Conservation (phyloP, 2,797 vertebrate species). For the Simalia tracyae region DNA sequence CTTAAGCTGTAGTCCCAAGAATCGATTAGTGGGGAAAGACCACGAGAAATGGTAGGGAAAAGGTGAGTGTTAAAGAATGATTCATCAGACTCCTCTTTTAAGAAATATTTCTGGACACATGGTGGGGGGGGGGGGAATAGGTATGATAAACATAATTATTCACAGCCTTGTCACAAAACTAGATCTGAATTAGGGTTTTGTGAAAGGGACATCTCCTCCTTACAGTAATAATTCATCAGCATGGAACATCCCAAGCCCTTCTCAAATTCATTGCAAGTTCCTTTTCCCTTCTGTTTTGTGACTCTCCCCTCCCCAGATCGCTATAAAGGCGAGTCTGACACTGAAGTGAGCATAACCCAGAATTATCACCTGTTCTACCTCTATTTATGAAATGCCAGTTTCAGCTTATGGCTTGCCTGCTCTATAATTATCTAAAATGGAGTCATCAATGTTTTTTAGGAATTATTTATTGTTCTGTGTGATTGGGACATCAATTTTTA, state of each 20-base stretch:
- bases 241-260: background rate
- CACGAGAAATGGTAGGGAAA: conserved; percentile 71
- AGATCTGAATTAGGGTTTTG: background rate
- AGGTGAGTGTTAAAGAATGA: conserved; percentile 54
- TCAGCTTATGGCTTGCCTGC: background rate
- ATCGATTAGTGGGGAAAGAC: conserved; percentile 76
- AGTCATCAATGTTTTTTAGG: background rate
- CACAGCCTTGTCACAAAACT: background rate
- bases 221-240: background rate
- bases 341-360: background rate
- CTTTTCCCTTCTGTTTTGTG: background rate
- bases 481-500: background rate
- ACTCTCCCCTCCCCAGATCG: background rate
- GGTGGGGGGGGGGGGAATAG: background rate
- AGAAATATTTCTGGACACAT: background rate
- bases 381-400: background rate
- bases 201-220: background rate
- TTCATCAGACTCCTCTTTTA: background rate
- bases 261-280: background rate
- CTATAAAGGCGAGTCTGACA: background rate
- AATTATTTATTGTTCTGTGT: background rate
- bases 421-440: background rate
- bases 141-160: background rate
- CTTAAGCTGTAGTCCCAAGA: conserved; percentile 82
- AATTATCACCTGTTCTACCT: background rate